Evolutionary conservation across 2,113 vertebrate genomes (phyloP).

Genomic region (Pluvialis apricaria): DNA sequence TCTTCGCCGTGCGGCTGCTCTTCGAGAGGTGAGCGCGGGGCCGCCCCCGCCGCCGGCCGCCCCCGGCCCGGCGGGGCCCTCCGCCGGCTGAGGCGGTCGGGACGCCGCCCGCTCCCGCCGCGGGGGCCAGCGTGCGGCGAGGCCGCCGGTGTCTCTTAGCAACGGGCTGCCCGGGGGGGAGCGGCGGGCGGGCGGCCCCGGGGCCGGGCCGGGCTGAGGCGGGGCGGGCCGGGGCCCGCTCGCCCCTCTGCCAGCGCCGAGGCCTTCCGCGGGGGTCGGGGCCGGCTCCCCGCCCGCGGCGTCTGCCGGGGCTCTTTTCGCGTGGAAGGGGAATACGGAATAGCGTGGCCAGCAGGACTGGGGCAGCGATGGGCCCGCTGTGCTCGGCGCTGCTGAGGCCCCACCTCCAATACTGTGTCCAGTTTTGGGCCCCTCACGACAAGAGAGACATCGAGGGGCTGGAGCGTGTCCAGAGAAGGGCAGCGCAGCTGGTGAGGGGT

Average conservation of each 20-base stretch:
- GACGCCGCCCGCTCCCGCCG: neutral
- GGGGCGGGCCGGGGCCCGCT: neutral
- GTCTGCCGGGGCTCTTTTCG: neutral
- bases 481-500: neutral
- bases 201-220: neutral
- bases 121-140: neutral
- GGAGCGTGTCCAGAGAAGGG: neutral
- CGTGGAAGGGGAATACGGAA: neutral
- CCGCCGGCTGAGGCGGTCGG: neutral
- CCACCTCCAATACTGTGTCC: neutral
- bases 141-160: neutral
- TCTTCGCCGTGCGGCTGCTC: slow-evolving; percentile 85
- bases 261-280: neutral
- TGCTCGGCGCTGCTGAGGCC: neutral
- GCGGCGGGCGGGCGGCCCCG: too few relatives aligned
- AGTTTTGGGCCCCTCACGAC: neutral
- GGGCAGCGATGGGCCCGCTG: neutral
- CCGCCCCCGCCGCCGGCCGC: too few relatives aligned
- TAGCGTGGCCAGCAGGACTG: neutral
- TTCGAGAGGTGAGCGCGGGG: slow-evolving; percentile 87
- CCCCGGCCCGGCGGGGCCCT: neutral
- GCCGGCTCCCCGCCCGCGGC: neutral
- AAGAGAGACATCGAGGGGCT: neutral
- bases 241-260: neutral
- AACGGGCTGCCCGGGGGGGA: neutral